Percentiles rank a stretch among this genome's conserved stretches.
phyloP scores from a whole-genome alignment of 2,888 invertebrate genomes.

The Brenthis ino region DNA sequence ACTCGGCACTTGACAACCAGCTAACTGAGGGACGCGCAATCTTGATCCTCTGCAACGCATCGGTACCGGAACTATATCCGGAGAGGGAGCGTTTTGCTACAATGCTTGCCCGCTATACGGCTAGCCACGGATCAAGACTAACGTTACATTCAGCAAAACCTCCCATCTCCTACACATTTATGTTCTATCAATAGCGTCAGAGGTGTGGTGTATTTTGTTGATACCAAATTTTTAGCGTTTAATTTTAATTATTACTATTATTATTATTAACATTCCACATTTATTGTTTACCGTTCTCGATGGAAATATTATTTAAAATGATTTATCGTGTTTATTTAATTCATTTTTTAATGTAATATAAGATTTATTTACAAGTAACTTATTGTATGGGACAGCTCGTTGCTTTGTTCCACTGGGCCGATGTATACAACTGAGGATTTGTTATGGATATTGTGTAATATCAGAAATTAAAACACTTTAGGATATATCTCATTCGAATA shows the following conservation, averaged over 20 bases:
- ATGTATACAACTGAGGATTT: constrained; percentile 75
- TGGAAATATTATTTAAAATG: constrained; percentile 67
- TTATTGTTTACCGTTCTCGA: constrained; percentile 72
- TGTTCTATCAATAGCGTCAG: constrained; percentile 55
- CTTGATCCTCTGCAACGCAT: constrained; percentile 72
- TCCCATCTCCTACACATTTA: constrained; percentile 62
- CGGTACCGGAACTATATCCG: constrained; percentile 54
- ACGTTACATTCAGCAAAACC: constrained; percentile 47
- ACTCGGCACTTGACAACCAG: constrained; percentile 87
- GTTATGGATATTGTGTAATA: constrained; percentile 76
- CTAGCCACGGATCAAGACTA: constrained; percentile 61
- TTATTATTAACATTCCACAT: constrained; percentile 80
- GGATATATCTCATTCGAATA: constrained; percentile 83
- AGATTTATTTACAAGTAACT: constrained; percentile 81
- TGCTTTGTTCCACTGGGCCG: constrained; percentile 74
- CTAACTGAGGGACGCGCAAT: constrained; percentile 78
- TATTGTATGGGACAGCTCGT: constrained; percentile 68
- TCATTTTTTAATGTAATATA: constrained; percentile 70
- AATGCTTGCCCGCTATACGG: constrained; percentile 51
- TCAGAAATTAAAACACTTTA: constrained; percentile 79
- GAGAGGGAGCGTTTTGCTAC: constrained; percentile 52
- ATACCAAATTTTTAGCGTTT: constrained; percentile 74
- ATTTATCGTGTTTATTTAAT: constrained; percentile 68
- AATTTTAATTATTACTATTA: constrained; percentile 67
- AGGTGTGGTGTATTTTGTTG: constrained; percentile 72